Base-by-base conservation (phyloP, 2,797 vertebrate genomes). In the Arctocebus calabarensis region DNA sequence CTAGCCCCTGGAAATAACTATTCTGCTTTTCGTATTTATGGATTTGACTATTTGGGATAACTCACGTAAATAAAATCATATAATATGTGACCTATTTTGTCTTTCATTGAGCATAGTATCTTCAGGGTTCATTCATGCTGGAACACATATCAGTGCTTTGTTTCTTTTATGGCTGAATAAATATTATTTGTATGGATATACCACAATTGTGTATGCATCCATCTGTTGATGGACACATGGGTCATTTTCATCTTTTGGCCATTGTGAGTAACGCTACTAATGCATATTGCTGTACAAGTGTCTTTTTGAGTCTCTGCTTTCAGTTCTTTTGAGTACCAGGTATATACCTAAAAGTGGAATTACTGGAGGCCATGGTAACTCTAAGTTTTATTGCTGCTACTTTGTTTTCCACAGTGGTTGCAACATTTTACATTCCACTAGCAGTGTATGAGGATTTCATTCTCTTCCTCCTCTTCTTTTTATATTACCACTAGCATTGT, bases 81-180 rank as follows among this genome's bases (percentile, higher is more conserved):
- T 29, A 40, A 66, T 66, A 29, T 34, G 20, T 93, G 34, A 57
- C 23, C 37, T 73, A 75, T 78, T 90, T 88, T 5, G 83, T 68
- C 86, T 92, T 92, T 90, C 32, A 71, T 8, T 82, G 90, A 37
- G 22, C n/a, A 59, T 85, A 61, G 45, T 85, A 32, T 55, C 83
- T 88, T 85, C 79, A 40, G 40, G 75, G 32, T 27, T 79, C 7
- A 77, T 79, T 14, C 23, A 27, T 81, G 25, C 62, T 55, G 74
- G 61, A 68, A 81, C 71, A 79, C 43, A 29, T 45, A 70, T 71
- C 61, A 62, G 68, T 68, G n/a, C 52, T 73, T 81, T 22, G 55
- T 61, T 94, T 32, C 37, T 90, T 94, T 90, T 86, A 73, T 78
- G 13, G 23, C 19, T 94, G 74, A 92, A 61, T 66, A 73, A 57